These are phyloP conservation scores for Cotesia vestalis DNA, from an alignment of 1,140 invertebrate species.

Conservation along the genomic window DNA sequence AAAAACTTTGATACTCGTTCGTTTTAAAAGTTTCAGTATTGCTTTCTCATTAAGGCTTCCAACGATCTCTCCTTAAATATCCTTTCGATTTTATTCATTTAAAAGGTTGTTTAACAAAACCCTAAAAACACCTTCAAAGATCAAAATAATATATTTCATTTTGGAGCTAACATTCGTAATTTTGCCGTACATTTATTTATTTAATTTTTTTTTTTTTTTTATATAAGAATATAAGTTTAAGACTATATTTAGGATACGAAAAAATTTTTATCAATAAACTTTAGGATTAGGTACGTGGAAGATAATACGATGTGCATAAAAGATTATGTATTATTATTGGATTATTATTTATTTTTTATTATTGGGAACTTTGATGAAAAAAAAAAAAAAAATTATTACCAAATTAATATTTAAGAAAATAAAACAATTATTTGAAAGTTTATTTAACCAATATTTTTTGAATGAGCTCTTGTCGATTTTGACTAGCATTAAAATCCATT, in stretches of 20 bases:
- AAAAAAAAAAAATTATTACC: no score
- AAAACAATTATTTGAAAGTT: no score
- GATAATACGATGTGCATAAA: constrained; percentile 11
- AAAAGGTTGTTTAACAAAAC: no score
- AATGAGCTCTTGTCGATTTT: constrained; percentile 5
- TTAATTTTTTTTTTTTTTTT: no score
- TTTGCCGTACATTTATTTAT: no score
- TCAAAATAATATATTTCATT: no score
- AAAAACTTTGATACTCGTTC: background rate
- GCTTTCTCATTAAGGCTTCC: constrained; percentile 13
- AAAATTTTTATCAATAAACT: background rate
- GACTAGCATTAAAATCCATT: constrained; percentile 11
- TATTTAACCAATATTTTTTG: background rate
- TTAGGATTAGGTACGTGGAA: constrained; percentile 4
- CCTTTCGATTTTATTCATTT: no score
- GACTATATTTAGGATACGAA: background rate
- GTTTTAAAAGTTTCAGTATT: background rate
- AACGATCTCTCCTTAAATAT: background rate
- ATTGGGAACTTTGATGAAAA: no score
- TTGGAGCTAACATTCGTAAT: no score
- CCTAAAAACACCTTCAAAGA: no score
- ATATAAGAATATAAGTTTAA: background rate
- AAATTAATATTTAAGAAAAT: no score
- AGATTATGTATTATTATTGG: constrained; percentile 1
- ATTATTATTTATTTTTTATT: constrained; percentile 2